These are phyloP conservation scores for Helobdella robusta DNA, from an alignment of 2,888 invertebrate genomes.

Conservation along the genomic window DNA sequence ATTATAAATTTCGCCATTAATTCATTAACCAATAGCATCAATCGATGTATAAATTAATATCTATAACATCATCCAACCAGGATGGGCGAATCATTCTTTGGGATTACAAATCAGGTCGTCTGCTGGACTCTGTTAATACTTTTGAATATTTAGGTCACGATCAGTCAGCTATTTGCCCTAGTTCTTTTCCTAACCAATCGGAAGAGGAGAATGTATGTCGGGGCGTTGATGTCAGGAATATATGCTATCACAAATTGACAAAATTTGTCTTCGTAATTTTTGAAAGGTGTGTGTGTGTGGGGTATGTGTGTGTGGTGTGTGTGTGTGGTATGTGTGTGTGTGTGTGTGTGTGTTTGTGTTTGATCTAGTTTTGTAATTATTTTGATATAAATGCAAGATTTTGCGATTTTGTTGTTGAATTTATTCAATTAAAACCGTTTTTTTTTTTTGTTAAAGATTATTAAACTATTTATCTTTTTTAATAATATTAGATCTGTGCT, in stretches of 20 bases:
- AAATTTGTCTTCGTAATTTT: constrained; percentile 26
- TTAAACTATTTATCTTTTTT: too few relatives aligned
- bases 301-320: too few relatives aligned
- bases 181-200: constrained; percentile 17
- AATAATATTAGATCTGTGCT: too few relatives aligned
- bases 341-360: too few relatives aligned
- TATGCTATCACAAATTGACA: constrained; percentile 10
- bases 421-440: too few relatives aligned
- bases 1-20: too few relatives aligned
- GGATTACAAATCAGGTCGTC: constrained; percentile 30
- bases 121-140: constrained; percentile 19
- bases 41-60: not conserved
- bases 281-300: constrained; percentile 19
- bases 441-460: too few relatives aligned
- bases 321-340: too few relatives aligned
- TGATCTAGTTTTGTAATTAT: too few relatives aligned
- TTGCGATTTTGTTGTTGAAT: too few relatives aligned
- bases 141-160: constrained; percentile 22
- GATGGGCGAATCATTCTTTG: constrained; percentile 39
- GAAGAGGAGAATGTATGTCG: constrained; percentile 15
- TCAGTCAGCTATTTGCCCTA: not conserved
- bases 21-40: too few relatives aligned
- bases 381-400: too few relatives aligned
- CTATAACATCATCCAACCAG: constrained; percentile 28
- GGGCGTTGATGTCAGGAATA: constrained; percentile 27